These are phyloP conservation scores for Arenicola marina DNA, from an alignment of 2,888 invertebrate genomes.

Conservation along the genomic window DNA sequence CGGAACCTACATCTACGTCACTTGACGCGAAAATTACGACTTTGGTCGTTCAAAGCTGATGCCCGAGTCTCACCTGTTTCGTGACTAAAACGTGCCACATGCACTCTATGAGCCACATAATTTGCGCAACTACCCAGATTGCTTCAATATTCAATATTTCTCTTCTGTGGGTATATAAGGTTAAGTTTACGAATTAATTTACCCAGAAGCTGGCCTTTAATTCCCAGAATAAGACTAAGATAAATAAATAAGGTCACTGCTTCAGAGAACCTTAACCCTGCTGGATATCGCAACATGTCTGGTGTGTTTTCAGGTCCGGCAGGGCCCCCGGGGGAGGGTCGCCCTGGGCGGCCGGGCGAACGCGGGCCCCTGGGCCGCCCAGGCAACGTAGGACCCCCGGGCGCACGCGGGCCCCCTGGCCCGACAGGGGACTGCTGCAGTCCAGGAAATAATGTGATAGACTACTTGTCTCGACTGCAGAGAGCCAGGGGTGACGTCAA, in stretches of 20 bases:
- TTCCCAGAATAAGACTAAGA: no score
- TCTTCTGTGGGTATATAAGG: not conserved
- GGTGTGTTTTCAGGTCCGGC: not conserved
- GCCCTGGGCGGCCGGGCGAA: not conserved
- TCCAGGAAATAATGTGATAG: not conserved
- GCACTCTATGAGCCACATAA: no score
- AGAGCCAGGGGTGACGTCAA: conserved; percentile 2
- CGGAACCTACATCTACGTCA: no score
- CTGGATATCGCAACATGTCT: not conserved
- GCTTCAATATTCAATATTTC: not conserved
- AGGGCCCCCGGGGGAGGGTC: not conserved
- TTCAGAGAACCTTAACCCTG: no score
- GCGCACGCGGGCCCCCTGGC: not conserved
- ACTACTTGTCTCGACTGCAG: not conserved
- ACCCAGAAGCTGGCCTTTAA: not conserved
- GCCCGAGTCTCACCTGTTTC: no score
- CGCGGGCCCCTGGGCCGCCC: not conserved
- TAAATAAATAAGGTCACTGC: no score
- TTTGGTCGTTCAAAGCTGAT: no score
- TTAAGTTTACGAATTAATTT: not conserved
- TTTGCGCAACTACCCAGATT: no score
- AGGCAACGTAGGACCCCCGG: not conserved
- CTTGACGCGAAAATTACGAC: no score
- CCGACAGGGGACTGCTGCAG: not conserved
- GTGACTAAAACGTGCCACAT: no score